Conservation (phyloP, 2,113 vertebrate genomes). For the Percina caprodes region DNA sequence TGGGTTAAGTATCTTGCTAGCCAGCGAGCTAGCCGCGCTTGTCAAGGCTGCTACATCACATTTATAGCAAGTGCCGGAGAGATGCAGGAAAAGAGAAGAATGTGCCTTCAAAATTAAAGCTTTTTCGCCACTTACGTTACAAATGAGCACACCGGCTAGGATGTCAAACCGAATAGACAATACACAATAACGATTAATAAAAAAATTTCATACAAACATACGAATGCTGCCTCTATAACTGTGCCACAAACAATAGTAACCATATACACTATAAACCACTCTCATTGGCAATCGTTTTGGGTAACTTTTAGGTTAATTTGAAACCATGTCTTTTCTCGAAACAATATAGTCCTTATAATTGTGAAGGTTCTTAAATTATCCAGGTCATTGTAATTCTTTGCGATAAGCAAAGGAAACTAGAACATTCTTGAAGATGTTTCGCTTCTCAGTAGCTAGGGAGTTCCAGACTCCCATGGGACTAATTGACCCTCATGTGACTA, state of each 20-base stretch:
- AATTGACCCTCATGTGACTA: no score
- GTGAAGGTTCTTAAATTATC: no score
- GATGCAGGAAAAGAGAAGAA: not conserved
- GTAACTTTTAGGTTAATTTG: not conserved
- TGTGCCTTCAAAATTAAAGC: slow-evolving; percentile 48
- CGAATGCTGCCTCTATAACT: not conserved
- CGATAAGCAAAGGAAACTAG: no score
- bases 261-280: not conserved
- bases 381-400: no score
- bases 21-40: slow-evolving; percentile 56
- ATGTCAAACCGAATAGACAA: not conserved
- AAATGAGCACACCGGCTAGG: no score
- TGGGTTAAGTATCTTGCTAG: slow-evolving; percentile 55
- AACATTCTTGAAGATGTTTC: no score
- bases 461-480: no score
- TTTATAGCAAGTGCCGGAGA: not conserved
- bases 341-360: not conserved
- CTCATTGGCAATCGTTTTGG: not conserved
- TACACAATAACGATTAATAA: not conserved
- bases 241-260: not conserved
- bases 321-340: not conserved
- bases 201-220: not conserved
- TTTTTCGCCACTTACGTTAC: fast-evolving
- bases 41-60: slow-evolving; percentile 44
- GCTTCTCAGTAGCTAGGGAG: no score